Evolutionary conservation across 2,797 vertebrate genomes (phyloP).

Genomic region (Anabacerthia variegaticeps): DNA sequence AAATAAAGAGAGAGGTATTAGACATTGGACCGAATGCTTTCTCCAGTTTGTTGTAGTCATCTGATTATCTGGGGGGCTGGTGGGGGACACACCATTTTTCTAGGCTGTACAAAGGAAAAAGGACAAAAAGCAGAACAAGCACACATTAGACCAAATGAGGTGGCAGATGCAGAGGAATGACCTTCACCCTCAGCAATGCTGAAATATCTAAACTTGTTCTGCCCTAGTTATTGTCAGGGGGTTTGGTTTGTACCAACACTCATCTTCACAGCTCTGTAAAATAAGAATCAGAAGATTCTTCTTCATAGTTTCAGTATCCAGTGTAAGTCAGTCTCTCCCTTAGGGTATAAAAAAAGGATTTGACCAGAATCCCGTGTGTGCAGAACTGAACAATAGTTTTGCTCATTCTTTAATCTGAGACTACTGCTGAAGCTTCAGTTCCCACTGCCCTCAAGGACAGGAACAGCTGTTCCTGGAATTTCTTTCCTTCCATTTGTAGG

Average conservation of each 20-base stretch:
- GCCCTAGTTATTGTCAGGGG: not conserved
- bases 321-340: not conserved
- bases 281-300: not conserved
- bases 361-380: not conserved
- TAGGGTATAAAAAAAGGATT: not conserved
- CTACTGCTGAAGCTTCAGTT: not conserved
- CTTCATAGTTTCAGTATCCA: not conserved
- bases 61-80: accelerated
- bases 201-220: not conserved
- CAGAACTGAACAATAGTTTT: not conserved
- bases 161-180: not conserved
- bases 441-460: not conserved
- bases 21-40: not conserved
- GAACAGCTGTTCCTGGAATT: not conserved
- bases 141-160: not conserved
- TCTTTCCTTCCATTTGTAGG: not conserved
- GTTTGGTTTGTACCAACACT: not conserved
- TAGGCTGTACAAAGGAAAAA: not conserved
- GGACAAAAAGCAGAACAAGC: not conserved
- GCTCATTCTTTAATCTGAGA: not conserved
- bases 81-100: not conserved
- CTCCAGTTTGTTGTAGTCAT: not conserved
- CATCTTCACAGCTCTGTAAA: not conserved
- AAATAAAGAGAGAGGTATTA: not conserved
- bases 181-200: not conserved